These are phyloP conservation scores for Epinephelus lanceolatus DNA, from an alignment of 2,113 vertebrate genomes.

Conservation along the genomic window DNA sequence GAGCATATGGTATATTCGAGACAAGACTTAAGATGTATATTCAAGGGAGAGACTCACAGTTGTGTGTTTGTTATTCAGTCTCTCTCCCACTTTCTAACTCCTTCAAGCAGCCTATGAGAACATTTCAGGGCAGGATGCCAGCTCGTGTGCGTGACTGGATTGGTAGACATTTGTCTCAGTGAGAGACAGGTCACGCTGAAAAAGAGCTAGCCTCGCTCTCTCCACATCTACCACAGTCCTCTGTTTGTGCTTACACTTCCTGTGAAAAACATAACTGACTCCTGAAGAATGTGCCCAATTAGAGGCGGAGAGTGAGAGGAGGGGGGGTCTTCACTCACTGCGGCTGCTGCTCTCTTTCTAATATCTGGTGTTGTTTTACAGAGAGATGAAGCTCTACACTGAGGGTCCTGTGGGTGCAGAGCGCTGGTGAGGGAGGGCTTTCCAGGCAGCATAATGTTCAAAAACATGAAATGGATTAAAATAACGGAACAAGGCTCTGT, in stretches of 20 bases:
- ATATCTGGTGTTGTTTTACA: conserved; percentile 33
- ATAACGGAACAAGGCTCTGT: not conserved
- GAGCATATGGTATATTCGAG: not conserved
- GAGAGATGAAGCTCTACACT: conserved; percentile 15
- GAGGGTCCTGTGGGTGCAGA: conserved; percentile 12
- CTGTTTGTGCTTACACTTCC: conserved; percentile 76
- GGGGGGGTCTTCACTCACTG: not conserved
- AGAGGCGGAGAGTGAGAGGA: conserved; percentile 24
- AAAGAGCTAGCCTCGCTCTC: conserved; percentile 12
- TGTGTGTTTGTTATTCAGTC: conserved; percentile 17
- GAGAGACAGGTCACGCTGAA: conserved; percentile 40
- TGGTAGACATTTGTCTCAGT: conserved; percentile 64
- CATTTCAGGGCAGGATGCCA: conserved; percentile 51
- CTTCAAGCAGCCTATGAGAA: conserved; percentile 40
- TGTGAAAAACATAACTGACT: conserved; percentile 76
- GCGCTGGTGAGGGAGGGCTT: not conserved
- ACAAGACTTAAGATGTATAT: not conserved
- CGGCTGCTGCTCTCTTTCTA: conserved; percentile 7
- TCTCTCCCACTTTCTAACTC: conserved; percentile 4
- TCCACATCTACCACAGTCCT: conserved; percentile 42
- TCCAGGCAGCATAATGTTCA: conserved; percentile 4
- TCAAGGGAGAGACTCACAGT: conserved; percentile 1
- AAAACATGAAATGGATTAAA: conserved; percentile 10
- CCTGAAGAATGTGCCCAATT: conserved; percentile 78
- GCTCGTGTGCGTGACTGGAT: conserved; percentile 54